Percentiles rank a stretch among this genome's conserved stretches.
These are phyloP conservation scores for Bombus superbus DNA, from an alignment of 1,140 invertebrate genomes.

Conservation along the genomic window DNA sequence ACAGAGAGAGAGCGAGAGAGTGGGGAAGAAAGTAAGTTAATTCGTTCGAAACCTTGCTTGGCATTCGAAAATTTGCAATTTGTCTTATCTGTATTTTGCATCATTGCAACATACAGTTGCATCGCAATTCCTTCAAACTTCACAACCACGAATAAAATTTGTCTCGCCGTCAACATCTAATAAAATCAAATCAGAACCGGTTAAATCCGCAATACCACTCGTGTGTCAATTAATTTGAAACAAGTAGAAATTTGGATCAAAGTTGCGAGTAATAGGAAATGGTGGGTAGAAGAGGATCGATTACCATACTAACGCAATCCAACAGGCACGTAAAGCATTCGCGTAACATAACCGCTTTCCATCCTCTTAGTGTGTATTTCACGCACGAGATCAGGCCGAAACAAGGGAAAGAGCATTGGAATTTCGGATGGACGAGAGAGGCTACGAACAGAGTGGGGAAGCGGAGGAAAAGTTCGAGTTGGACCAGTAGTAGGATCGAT, in stretches of 20 bases:
- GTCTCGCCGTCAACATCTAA: background rate
- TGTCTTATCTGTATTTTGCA: too few species aligned
- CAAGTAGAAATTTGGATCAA: background rate
- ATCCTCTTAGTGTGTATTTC: constrained; percentile 3
- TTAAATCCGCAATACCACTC: background rate
- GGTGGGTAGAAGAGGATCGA: background rate
- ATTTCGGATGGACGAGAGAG: constrained; percentile 24
- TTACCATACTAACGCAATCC: constrained; percentile 16
- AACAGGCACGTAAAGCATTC: background rate
- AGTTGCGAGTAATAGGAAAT: background rate
- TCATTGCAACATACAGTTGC: too few species aligned
- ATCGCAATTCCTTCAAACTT: too few species aligned
- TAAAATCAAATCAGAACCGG: background rate
- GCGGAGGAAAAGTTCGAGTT: constrained; percentile 46
- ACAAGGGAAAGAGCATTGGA: constrained; percentile 1
- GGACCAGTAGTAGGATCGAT: constrained; percentile 60
- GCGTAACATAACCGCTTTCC: background rate
- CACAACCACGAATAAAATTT: too few species aligned
- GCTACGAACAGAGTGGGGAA: too few species aligned
- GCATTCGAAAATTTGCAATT: too few species aligned
- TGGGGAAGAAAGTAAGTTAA: too few species aligned
- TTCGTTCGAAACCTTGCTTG: too few species aligned
- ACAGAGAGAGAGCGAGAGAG: too few species aligned
- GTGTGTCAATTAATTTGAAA: background rate
- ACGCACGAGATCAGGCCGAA: constrained; percentile 14